These are phyloP conservation scores for Cheilosia vulpina DNA, from an alignment of 2,888 invertebrate genomes.

Conservation along the genomic window DNA sequence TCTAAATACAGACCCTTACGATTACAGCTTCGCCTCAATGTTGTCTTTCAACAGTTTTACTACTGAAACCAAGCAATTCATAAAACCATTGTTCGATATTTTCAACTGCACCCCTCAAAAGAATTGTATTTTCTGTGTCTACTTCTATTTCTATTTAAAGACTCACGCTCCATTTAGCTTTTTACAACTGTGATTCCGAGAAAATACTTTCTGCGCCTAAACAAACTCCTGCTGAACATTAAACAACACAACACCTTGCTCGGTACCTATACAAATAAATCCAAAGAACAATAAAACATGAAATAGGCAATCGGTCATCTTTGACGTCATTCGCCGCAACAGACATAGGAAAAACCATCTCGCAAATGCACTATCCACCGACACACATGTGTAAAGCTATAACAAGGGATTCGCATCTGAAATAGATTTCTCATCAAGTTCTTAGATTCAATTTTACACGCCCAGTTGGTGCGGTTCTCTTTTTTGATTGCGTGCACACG, in stretches of 20 bases:
- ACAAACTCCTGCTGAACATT: conserved; percentile 25
- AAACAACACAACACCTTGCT: background rate
- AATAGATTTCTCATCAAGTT: conserved; percentile 49
- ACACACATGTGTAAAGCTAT: background rate
- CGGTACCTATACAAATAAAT: background rate
- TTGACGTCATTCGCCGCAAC: conserved; percentile 65
- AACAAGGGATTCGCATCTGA: conserved; percentile 15
- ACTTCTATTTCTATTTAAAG: conserved; percentile 10
- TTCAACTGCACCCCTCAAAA: background rate
- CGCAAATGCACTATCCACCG: conserved; percentile 25
- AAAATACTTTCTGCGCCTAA: conserved; percentile 8
- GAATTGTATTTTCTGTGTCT: background rate
- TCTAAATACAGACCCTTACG: too few relatives aligned
- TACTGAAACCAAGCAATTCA: background rate
- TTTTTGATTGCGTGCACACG: conserved; percentile 53
- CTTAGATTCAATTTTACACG: conserved; percentile 33
- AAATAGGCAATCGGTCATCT: conserved; percentile 65
- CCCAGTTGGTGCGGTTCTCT: conserved; percentile 42
- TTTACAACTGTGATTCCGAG: background rate
- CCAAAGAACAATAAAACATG: conserved; percentile 36
- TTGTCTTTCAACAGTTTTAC: background rate
- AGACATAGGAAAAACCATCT: conserved; percentile 17
- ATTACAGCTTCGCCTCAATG: background rate
- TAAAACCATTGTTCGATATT: background rate
- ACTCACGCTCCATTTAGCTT: background rate